Evolutionary conservation across 2,113 vertebrate genomes (phyloP).

Genomic region (Mormyrus iriodes): DNA sequence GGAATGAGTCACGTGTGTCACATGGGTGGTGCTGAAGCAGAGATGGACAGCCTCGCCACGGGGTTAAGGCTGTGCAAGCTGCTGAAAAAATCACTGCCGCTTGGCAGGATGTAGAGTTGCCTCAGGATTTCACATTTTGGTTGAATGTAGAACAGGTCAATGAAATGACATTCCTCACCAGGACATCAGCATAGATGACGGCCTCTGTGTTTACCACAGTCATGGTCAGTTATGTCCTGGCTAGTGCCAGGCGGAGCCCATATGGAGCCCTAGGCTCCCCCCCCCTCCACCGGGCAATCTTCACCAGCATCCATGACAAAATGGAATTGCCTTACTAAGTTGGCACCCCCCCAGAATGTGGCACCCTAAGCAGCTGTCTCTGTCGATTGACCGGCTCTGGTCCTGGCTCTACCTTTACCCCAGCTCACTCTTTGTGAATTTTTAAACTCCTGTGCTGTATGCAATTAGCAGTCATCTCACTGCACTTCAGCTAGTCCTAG

Average conservation of each 20-base stretch:
- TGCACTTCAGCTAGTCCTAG: background rate
- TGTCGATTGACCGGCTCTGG: background rate
- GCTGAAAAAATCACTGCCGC: too few species aligned
- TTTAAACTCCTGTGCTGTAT: background rate
- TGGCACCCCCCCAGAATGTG: background rate
- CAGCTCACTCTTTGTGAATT: background rate
- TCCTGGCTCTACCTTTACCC: background rate
- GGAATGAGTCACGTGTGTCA: background rate
- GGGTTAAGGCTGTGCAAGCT: too few species aligned
- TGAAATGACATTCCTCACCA: background rate
- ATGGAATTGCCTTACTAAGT: background rate
- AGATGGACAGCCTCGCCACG: background rate
- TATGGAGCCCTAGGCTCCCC: background rate
- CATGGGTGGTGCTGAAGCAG: background rate
- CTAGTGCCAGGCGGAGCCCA: background rate
- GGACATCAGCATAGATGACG: background rate
- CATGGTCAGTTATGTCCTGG: background rate
- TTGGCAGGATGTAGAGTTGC: too few species aligned
- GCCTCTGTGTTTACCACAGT: background rate
- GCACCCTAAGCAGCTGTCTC: background rate
- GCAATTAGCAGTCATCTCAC: background rate
- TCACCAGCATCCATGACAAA: background rate
- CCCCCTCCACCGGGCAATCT: background rate
- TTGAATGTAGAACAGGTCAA: background rate
- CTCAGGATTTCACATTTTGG: too few species aligned